Evolutionary conservation across 2,113 vertebrate genomes (phyloP).

Genomic region (Triplophysa rosa): DNA sequence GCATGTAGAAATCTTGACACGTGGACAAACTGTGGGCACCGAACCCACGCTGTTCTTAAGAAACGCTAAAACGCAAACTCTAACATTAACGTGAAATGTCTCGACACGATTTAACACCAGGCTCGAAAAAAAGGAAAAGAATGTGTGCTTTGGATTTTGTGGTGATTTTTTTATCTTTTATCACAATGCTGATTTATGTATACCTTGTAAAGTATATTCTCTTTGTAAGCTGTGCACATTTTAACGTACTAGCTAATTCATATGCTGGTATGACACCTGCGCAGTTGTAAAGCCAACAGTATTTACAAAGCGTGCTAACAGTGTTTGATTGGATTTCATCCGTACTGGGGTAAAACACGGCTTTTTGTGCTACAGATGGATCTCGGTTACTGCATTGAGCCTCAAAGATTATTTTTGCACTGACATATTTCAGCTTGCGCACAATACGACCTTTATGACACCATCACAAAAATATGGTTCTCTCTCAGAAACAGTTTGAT

Average conservation of each 20-base stretch:
- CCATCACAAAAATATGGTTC: slow-evolving; percentile 88
- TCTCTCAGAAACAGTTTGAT: slow-evolving; percentile 82
- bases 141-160: slow-evolving; percentile 81
- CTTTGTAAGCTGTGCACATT: slow-evolving; percentile 77
- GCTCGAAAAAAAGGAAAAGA: slow-evolving; percentile 65
- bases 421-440: slow-evolving; percentile 55
- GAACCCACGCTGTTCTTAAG: slow-evolving; percentile 18
- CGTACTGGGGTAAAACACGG: slow-evolving; percentile 68
- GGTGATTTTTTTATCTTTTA: slow-evolving; percentile 55
- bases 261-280: slow-evolving; percentile 77
- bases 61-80: slow-evolving; percentile 31
- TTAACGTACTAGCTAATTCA: slow-evolving; percentile 66
- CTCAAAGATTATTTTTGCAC: slow-evolving; percentile 51
- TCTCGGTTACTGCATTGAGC: slow-evolving; percentile 50
- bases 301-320: slow-evolving; percentile 73
- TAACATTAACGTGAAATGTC: slow-evolving; percentile 73
- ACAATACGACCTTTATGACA: slow-evolving; percentile 76
- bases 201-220: slow-evolving; percentile 59
- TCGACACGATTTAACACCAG: slow-evolving; percentile 71
- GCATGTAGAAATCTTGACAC: slow-evolving; percentile 33
- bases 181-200: slow-evolving; percentile 67
- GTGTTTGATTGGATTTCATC: slow-evolving; percentile 61
- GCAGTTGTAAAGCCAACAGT: slow-evolving; percentile 72
- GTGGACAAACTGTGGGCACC: slow-evolving; percentile 39
- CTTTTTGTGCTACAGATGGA: slow-evolving; percentile 62